A percentile compares a stretch with the other conserved stretches of the same genome.
Evolutionary conservation across 2,797 vertebrate species (phyloP).

Genomic region (Anguilla anguilla): DNA sequence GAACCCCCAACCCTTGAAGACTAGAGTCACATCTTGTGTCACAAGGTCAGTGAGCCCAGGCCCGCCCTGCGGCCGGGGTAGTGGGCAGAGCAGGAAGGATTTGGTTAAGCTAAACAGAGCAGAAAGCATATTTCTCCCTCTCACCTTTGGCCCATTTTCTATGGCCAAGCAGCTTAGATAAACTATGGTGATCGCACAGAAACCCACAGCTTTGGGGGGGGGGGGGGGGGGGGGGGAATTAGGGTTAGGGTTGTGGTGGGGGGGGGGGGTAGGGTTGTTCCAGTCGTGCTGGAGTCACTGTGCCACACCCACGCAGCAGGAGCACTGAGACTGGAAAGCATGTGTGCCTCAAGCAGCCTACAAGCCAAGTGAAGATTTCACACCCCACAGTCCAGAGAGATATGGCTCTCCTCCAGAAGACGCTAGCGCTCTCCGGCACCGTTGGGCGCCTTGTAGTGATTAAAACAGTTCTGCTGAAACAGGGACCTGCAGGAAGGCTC

Average conservation of each 20-base stretch:
- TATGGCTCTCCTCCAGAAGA: neutral
- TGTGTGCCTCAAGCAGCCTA: neutral
- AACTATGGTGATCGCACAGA: neutral
- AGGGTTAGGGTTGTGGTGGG: too few species aligned
- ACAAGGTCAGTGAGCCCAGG: neutral
- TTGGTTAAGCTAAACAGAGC: neutral
- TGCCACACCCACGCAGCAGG: neutral
- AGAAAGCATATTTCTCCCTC: neutral
- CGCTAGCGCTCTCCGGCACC: too few species aligned
- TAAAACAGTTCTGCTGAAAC: neutral
- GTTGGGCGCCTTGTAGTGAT: neutral
- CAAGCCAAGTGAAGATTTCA: too few species aligned
- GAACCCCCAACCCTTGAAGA: neutral
- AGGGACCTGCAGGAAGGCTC: neutral
- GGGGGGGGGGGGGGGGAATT: too few species aligned
- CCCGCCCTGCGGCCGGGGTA: neutral
- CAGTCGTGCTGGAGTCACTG: neutral
- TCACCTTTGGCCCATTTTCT: neutral
- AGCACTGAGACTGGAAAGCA: neutral
- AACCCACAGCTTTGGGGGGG: neutral
- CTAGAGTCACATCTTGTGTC: neutral
- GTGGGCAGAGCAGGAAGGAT: neutral
- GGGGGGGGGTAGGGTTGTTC: too few species aligned
- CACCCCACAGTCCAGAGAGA: neutral
- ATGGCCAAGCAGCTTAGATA: too few species aligned